Percentiles rank a stretch among this genome's conserved stretches.
Conservation (phyloP, 2,888 invertebrate species). For the Oegoconia quadripuncta region DNA sequence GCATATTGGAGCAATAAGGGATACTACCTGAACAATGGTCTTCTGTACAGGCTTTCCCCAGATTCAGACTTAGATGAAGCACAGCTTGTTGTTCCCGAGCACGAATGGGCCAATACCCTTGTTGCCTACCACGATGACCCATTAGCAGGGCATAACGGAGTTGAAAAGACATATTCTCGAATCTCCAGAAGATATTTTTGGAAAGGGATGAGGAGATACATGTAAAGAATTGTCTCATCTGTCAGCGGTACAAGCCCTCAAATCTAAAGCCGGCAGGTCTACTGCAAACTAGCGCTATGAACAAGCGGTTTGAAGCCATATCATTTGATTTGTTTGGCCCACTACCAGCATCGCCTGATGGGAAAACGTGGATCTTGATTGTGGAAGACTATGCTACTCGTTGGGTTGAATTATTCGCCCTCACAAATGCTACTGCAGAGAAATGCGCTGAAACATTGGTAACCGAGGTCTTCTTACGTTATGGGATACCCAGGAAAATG, state of each 20-base stretch:
- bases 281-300: constrained; percentile 14
- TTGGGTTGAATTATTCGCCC: constrained; percentile 20
- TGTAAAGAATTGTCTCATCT: constrained; percentile 6
- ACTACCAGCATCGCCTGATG: constrained; percentile 11
- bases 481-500: constrained; percentile 18
- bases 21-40: constrained; percentile 18
- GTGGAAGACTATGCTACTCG: constrained; percentile 19
- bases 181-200: too few relatives aligned
- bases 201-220: too few relatives aligned
- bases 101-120: too few relatives aligned
- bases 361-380: constrained; percentile 18
- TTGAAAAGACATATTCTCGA: too few relatives aligned
- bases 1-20: constrained; percentile 23
- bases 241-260: constrained; percentile 15
- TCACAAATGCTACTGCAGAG: constrained; percentile 17
- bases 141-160: background rate
- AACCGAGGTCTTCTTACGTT: constrained; percentile 17
- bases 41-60: constrained; percentile 17
- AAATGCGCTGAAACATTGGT: constrained; percentile 14
- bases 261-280: too few relatives aligned
- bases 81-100: constrained; percentile 21
- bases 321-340: constrained; percentile 24
- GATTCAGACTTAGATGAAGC: constrained; percentile 11
- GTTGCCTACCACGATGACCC: constrained; percentile 14
- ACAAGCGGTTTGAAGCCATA: constrained; percentile 21